Percentiles rank a stretch among this genome's conserved stretches.
Evolutionary conservation across 2,113 vertebrate species (phyloP).

Genomic region (sheep (Ovis aries)): DNA sequence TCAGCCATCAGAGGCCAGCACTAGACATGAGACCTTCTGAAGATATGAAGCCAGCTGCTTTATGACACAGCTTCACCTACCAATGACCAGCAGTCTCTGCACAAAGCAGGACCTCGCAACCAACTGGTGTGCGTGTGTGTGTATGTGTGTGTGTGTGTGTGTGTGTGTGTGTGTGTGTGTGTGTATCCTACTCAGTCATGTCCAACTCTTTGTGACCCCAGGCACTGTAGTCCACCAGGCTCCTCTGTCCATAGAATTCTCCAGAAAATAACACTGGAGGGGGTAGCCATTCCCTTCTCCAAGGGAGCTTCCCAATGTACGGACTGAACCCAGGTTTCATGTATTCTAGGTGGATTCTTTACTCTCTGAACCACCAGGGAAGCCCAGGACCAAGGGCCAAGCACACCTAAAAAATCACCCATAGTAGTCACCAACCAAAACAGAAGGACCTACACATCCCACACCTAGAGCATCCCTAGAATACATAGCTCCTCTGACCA

Average conservation of each 20-base stretch:
- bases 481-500: background rate
- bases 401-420: rapidly evolving
- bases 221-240: background rate
- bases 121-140: background rate
- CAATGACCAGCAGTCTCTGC: background rate
- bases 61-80: background rate
- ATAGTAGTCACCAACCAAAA: background rate
- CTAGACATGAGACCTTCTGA: background rate
- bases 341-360: background rate
- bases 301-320: background rate
- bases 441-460: background rate
- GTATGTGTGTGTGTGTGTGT: background rate
- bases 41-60: background rate
- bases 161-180: background rate
- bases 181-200: background rate
- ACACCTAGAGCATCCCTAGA: background rate
- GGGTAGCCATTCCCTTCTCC: background rate
- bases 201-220: background rate
- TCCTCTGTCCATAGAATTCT: background rate
- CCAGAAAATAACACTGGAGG: background rate
- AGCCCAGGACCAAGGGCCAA: background rate
- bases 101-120: background rate
- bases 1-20: background rate
- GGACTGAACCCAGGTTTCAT: background rate
- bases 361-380: background rate